Base-by-base conservation (phyloP, 2,797 vertebrate species). In the Notolabrus celidotus region DNA sequence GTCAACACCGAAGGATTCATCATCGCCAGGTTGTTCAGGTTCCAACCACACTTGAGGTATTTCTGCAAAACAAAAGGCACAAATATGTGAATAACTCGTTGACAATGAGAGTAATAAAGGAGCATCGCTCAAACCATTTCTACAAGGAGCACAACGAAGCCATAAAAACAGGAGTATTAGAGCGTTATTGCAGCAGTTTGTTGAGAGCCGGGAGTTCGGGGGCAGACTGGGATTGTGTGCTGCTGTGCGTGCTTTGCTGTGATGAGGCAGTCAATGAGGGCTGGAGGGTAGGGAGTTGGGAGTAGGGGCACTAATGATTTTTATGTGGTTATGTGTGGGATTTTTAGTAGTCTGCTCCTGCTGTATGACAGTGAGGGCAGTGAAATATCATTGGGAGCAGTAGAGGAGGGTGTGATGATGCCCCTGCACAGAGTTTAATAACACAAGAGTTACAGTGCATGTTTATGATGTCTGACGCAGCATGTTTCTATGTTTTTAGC, bases 11-110 rank as follows among this genome's bases (percentile, higher is more conserved):
- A 99, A 0, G 96, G 97, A 58, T 96, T 95, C 97, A 99, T 97
- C 93, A 99, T 97, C 0, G 97, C 97, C 96, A 99, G 95, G 89
- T 99, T 98, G 91, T 99, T 99, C 70, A 99, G 93, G 93, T 99
- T 99, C 97, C 97, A 99, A 67, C 97, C 97, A 81, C 97, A 97
- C 51, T 95, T 88, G 39, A 99, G 95, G 85, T 99, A 99, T 38
- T 97, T 96, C 97, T 99, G 84, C 17, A 80, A 85, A 11, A 70
- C 34, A 11, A 27, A 27, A 0, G 0, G 55, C 17, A 59, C 1
- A 19, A 4, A 50, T 7, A 2, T 3, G 6, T 11, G 45, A 60
- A 47, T 47, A 0, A 25, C 14, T 47, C 25, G 27, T 25, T 15
- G 42, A 7, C 7, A n/a, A n/a, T n/a, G 10, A 20, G 19, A 43